Conservation (phyloP, 2,888 invertebrate species). For the Aquatica leii region DNA sequence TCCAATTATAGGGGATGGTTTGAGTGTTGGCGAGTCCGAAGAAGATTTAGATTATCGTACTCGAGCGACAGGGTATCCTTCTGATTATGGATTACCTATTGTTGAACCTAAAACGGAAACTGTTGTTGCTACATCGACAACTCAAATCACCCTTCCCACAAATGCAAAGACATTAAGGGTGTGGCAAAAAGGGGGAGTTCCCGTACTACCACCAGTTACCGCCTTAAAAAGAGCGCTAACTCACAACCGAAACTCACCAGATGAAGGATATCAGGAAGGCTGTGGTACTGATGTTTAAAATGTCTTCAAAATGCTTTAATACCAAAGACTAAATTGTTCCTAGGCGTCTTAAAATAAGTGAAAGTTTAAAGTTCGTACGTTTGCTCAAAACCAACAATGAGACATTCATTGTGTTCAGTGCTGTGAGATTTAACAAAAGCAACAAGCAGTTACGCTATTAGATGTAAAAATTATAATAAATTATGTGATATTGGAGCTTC, state of each 20-base stretch:
- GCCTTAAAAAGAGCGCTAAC: conserved; percentile 85
- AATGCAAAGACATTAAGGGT: conserved; percentile 84
- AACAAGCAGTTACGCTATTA: conserved; percentile 21
- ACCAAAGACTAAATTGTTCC: conserved; percentile 46
- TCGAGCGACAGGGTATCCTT: conserved; percentile 68
- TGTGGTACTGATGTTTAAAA: conserved; percentile 89
- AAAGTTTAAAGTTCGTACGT: conserved; percentile 18
- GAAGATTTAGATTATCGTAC: conserved; percentile 71
- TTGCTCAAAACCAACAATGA: conserved; percentile 38
- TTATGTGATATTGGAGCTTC: conserved; percentile 36
- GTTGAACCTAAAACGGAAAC: conserved; percentile 58
- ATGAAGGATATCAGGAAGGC: conserved; percentile 92
- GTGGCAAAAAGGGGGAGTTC: conserved; percentile 85
- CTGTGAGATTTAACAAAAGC: conserved; percentile 35
- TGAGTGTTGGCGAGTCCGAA: conserved; percentile 67
- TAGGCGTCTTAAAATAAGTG: conserved; percentile 29
- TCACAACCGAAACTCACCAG: conserved; percentile 85
- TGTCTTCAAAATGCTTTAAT: conserved; percentile 30
- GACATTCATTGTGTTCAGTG: conserved; percentile 37
- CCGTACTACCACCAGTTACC: conserved; percentile 85
- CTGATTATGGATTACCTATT: conserved; percentile 82
- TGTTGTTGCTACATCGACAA: conserved; percentile 57
- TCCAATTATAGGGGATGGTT: conserved; percentile 74
- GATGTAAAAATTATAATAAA: conserved; percentile 36
- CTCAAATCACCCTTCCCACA: conserved; percentile 62